A percentile compares a stretch with the other conserved stretches of the same genome.
These are phyloP conservation scores for Corbicula japonica DNA, from an alignment of 2,888 invertebrate genomes.

Conservation along the genomic window DNA sequence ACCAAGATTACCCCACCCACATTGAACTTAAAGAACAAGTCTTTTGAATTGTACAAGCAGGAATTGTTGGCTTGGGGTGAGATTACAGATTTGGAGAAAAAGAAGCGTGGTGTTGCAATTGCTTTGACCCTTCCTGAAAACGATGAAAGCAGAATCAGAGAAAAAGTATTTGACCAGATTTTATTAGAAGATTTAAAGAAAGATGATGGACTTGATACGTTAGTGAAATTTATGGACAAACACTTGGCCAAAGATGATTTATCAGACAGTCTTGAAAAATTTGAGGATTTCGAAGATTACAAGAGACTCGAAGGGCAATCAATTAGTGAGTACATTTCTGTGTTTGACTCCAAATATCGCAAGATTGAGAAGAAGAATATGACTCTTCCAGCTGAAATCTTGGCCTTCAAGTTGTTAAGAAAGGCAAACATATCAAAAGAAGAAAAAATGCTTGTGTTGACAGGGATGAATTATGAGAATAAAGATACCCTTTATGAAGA, in stretches of 20 bases:
- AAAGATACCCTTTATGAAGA: slow-evolving; percentile 62
- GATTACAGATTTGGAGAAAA: slow-evolving; percentile 53
- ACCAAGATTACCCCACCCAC: slow-evolving; percentile 48
- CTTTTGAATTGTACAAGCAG: slow-evolving; percentile 58
- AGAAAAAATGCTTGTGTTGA: slow-evolving; percentile 54
- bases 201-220: slow-evolving; percentile 47
- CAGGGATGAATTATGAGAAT: slow-evolving; percentile 64
- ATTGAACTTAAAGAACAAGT: slow-evolving; percentile 36
- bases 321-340: too few relatives aligned
- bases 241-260: slow-evolving; percentile 60
- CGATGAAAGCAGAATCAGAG: slow-evolving; percentile 48
- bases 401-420: slow-evolving; percentile 60
- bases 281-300: slow-evolving; percentile 60
- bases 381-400: slow-evolving; percentile 64
- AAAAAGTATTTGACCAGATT: slow-evolving; percentile 62
- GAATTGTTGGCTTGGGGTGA: slow-evolving; percentile 61
- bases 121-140: slow-evolving; percentile 63
- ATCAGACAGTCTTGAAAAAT: too few relatives aligned
- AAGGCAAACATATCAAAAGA: slow-evolving; percentile 61
- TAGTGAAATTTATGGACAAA: slow-evolving; percentile 55
- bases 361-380: slow-evolving; percentile 66
- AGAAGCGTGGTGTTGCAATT: slow-evolving; percentile 61
- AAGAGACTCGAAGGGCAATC: slow-evolving; percentile 33
- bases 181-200: slow-evolving; percentile 55
- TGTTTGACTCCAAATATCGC: slow-evolving; percentile 60